A percentile compares a stretch with the other conserved stretches of the same genome.
Evolutionary conservation across 2,113 vertebrate species (phyloP).

Genomic region (Cavia porcellus): DNA sequence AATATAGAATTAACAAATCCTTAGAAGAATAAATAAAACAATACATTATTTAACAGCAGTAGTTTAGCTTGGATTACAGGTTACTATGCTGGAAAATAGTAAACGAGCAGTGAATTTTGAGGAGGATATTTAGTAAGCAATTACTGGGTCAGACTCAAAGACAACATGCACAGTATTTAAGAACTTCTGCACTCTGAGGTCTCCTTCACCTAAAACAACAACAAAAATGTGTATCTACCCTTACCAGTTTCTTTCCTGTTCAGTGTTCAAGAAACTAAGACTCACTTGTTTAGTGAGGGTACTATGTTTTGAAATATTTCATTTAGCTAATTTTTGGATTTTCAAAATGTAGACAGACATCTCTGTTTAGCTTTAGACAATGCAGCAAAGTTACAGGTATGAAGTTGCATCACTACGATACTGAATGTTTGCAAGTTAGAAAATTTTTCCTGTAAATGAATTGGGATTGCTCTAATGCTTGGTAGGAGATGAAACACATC

Average conservation of each 20-base stretch:
- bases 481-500: not conserved
- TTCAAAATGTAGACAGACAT: not conserved
- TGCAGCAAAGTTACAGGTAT: not conserved
- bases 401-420: not conserved
- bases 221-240: accelerated
- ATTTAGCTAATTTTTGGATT: not conserved
- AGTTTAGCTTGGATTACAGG: not conserved
- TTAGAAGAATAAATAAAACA: not conserved
- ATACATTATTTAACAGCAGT: not conserved
- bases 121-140: not conserved
- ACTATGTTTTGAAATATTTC: not conserved
- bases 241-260: not conserved
- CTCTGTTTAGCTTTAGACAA: not conserved
- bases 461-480: not conserved
- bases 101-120: not conserved
- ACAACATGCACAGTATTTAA: too few species aligned
- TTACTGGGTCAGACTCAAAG: not conserved
- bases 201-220: too few species aligned
- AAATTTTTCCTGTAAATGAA: not conserved
- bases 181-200: not conserved
- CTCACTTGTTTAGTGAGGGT: not conserved
- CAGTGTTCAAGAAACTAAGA: not conserved
- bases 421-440: not conserved
- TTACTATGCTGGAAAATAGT: not conserved
- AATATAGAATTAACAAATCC: not conserved